phyloP scores from a whole-genome alignment of 1,140 invertebrate species.

The Drosophila sproati region DNA sequence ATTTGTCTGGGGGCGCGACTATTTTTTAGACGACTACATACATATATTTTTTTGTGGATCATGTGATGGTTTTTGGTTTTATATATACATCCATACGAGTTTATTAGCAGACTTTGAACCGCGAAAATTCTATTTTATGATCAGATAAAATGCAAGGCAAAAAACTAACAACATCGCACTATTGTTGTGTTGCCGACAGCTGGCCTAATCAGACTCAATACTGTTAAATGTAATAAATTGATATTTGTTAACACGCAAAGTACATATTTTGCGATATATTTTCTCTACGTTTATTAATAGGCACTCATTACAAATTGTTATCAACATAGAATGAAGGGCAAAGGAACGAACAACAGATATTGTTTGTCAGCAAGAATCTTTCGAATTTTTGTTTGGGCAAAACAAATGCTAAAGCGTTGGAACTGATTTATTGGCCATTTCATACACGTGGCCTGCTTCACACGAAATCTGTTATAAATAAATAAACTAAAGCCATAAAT shows the following conservation, averaged over 20 bases:
- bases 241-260: no score
- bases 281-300: background rate
- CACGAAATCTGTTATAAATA: conserved; percentile 48
- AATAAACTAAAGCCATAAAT: conserved; percentile 39
- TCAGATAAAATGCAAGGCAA: conserved; percentile 61
- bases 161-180: conserved; percentile 11
- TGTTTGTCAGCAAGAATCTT: background rate
- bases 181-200: background rate
- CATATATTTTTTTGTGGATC: conserved; percentile 46
- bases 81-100: conserved; percentile 21
- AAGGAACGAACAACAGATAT: background rate
- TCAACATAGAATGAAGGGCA: background rate
- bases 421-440: conserved; percentile 57
- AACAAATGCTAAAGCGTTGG: conserved; percentile 14
- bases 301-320: background rate
- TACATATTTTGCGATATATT: no score
- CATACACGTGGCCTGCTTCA: conserved; percentile 55
- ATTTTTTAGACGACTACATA: background rate
- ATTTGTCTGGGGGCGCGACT: conserved; percentile 6
- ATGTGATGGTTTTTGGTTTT: conserved; percentile 62
- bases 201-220: conserved; percentile 2
- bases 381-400: conserved; percentile 15
- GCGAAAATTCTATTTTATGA: conserved; percentile 46
- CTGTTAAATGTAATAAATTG: background rate
- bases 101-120: conserved; percentile 69